Conservation (phyloP, 2,113 vertebrate genomes). For the Phalacrocorax pelagicus region DNA sequence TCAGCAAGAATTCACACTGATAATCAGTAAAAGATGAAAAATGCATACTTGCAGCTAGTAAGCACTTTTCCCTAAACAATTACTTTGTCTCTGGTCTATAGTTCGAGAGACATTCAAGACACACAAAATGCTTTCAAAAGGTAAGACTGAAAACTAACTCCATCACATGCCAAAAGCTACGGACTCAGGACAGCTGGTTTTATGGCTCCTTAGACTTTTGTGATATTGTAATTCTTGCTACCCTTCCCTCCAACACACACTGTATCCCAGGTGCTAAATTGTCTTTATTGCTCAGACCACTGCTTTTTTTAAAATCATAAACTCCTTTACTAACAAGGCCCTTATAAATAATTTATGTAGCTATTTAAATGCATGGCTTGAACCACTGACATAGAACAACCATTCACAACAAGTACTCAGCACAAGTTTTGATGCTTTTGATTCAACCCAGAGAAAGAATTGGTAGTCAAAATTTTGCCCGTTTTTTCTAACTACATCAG, state of each 20-base stretch:
- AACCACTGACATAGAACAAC: background rate
- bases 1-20: conserved; percentile 5
- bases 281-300: background rate
- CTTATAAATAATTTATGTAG: background rate
- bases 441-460: background rate
- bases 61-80: background rate
- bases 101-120: background rate
- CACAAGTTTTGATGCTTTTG: background rate
- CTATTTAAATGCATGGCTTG: background rate
- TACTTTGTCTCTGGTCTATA: background rate
- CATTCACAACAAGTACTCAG: background rate
- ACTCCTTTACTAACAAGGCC: background rate
- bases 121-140: background rate
- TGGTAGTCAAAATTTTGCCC: background rate
- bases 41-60: background rate
- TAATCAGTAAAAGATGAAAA: background rate
- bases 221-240: background rate
- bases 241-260: background rate
- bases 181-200: background rate
- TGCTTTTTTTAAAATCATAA: background rate
- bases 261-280: background rate
- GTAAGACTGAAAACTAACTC: background rate
- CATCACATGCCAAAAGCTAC: background rate
- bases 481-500: background rate
- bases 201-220: background rate